Percentiles rank a stretch among this genome's conserved stretches.
These are phyloP conservation scores for Phenganax stokvisi DNA, from an alignment of 92 coral and sea anemone species.

Conservation along the genomic window DNA sequence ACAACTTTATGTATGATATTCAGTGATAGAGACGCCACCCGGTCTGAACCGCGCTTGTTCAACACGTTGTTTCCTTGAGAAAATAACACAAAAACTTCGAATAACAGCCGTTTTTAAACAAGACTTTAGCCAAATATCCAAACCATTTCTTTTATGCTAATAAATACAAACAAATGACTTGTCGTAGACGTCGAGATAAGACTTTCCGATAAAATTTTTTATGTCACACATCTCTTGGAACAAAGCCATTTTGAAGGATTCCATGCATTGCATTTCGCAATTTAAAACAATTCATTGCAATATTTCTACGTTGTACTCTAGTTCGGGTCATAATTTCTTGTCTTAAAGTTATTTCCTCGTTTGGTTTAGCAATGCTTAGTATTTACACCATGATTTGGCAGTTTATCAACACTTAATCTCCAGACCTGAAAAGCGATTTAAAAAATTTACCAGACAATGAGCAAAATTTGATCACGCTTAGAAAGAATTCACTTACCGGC, in stretches of 20 bases:
- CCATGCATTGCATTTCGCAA: neutral
- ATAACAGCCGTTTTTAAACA: too few relatives aligned
- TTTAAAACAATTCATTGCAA: neutral
- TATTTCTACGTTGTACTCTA: neutral
- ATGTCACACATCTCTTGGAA: neutral
- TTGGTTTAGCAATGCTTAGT: neutral
- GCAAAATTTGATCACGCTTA: neutral
- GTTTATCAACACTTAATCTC: conserved; percentile 18
- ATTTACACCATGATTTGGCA: conserved; percentile 30
- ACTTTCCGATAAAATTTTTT: neutral
- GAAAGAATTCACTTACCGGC: neutral
- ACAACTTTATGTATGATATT: too few relatives aligned
- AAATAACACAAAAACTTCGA: too few relatives aligned
- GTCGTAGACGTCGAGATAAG: neutral
- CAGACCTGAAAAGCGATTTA: conserved; percentile 22
- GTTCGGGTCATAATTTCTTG: neutral
- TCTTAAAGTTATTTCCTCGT: neutral
- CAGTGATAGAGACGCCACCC: too few relatives aligned
- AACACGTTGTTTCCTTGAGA: too few relatives aligned
- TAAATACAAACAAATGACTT: too few relatives aligned
- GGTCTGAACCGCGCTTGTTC: too few relatives aligned
- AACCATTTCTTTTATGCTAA: too few relatives aligned
- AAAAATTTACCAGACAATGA: conserved; percentile 1
- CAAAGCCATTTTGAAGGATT: neutral
- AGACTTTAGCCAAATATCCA: too few relatives aligned